Base-by-base conservation (phyloP, 2,888 invertebrate genomes). In the Melanostoma scalare region DNA sequence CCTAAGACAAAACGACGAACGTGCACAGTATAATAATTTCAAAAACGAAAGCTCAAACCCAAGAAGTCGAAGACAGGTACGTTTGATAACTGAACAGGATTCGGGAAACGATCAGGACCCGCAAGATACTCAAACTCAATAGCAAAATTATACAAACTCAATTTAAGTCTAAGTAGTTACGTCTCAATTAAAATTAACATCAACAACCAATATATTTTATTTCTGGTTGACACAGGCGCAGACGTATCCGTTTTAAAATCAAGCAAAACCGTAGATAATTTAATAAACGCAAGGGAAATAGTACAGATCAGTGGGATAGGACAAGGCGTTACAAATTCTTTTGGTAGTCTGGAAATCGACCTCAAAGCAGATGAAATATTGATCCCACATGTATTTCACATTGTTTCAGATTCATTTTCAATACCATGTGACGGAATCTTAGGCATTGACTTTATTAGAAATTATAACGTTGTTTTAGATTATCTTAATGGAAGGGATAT, bases 381-480 rank as follows among this genome's bases (percentile, higher is more conserved):
- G n/a, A 31, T 46, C 10, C 44, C 38, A 65, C 42, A 65, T 20
- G 38, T 40, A 9, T 65, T 65, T n/a, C 50, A 50, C 35, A 36
- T 36, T 30, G 63, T 65, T 3, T 9, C 36, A 30, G 48, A 40
- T 5, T 31, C 30, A 38, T 65, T 65, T 53, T 42, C 65, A 38
- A 42, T 65, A 1, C 33, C 52, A 6, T 31, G 38, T 10, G 52
- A 65, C 38, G 65, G 65, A 38, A 65, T 65, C 9, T 31, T 65
- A n/a, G 65, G 65, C n/a, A 5, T 65, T 6, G 50, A 65, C 38
- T 65, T 65, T 30, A 65, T 65, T 9, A 3, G 38, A 52, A 52
- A 40, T 52, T 65, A 31, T 8, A 33, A 65, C 36, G 50, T 50
- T 48, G 33, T 50, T 52, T 52, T 65, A 33, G 52, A 65, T 38